Percentiles rank a stretch among this genome's conserved stretches.
Conservation (phyloP, 2,888 invertebrate species). For the Megastigmus dorsalis region DNA sequence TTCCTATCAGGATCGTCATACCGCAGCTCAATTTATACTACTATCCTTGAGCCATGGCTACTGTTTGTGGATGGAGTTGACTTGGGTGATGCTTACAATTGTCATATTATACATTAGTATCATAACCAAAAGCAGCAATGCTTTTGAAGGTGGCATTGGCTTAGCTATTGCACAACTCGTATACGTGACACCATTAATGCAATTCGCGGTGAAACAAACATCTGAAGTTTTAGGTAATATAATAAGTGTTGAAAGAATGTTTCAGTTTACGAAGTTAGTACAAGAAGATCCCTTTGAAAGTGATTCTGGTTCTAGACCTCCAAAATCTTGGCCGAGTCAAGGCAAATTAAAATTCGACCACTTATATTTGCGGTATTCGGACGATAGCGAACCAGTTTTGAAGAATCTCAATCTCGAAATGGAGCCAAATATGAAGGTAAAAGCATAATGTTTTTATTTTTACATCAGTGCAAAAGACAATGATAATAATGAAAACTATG, state of each 20-base stretch:
- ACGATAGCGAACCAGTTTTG: conserved; percentile 81
- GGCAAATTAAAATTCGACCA: conserved; percentile 80
- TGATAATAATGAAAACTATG: conserved; percentile 69
- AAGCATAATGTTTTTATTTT: neutral
- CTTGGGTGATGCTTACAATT: conserved; percentile 79
- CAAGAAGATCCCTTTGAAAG: conserved; percentile 82
- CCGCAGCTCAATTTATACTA: conserved; percentile 79
- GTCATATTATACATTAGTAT: conserved; percentile 63
- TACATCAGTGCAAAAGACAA: too few relatives aligned
- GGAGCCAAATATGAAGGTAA: conserved; percentile 82
- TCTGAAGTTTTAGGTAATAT: conserved; percentile 86
- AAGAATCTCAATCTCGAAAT: conserved; percentile 83
- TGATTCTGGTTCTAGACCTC: conserved; percentile 76
- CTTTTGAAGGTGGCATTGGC: conserved; percentile 76
- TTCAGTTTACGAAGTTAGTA: conserved; percentile 85
- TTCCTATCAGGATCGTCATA: conserved; percentile 81
- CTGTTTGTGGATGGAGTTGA: conserved; percentile 80
- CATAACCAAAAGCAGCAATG: conserved; percentile 28
- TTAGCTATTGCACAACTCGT: conserved; percentile 84
- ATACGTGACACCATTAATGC: conserved; percentile 86
- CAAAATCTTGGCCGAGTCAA: conserved; percentile 80
- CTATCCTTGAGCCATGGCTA: conserved; percentile 80
- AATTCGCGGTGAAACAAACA: conserved; percentile 86
- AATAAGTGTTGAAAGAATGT: conserved; percentile 87
- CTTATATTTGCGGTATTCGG: conserved; percentile 80